Evolutionary conservation across 1,140 invertebrate species (phyloP).

Genomic region (Lutraria rhynchaena): DNA sequence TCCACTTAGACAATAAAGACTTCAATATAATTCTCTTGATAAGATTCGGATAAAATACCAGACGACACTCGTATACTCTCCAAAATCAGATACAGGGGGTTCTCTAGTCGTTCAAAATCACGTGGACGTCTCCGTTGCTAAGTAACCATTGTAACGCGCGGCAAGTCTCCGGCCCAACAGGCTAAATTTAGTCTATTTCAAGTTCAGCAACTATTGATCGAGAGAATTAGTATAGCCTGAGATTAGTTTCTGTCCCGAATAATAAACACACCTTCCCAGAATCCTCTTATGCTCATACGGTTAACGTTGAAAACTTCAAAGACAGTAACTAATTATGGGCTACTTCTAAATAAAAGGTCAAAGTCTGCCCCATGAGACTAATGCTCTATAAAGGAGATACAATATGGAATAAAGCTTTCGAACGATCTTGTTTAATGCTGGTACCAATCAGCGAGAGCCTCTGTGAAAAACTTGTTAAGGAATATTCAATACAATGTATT

Average conservation of each 20-base stretch:
- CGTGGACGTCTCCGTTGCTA: slow-evolving; percentile 47
- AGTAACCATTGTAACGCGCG: slow-evolving; percentile 40
- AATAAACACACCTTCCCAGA: slow-evolving; percentile 38
- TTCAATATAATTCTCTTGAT: slow-evolving; percentile 24
- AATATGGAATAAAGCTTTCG: slow-evolving; percentile 1
- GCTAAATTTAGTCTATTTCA: slow-evolving; percentile 56
- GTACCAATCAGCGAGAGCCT: too few species aligned
- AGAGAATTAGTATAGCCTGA: slow-evolving; percentile 16
- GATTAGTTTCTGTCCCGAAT: slow-evolving; percentile 45
- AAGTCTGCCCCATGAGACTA: slow-evolving; percentile 20
- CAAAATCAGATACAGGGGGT: slow-evolving; percentile 51
- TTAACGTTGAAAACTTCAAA: slow-evolving; percentile 23
- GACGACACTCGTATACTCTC: slow-evolving; percentile 42
- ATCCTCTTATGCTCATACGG: not conserved
- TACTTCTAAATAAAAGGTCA: slow-evolving; percentile 6
- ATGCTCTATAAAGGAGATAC: slow-evolving; percentile 14
- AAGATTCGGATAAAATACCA: slow-evolving; percentile 1
- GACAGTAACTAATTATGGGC: not conserved
- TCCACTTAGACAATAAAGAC: slow-evolving; percentile 27
- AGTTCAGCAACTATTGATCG: slow-evolving; percentile 42
- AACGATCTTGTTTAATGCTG: not conserved
- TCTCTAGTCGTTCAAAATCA: slow-evolving; percentile 28
- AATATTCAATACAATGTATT: too few species aligned
- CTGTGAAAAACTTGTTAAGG: too few species aligned
- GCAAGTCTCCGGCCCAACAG: slow-evolving; percentile 48